A percentile compares a stretch with the other conserved stretches of the same genome.
These are phyloP conservation scores for Pollicipes pollicipes DNA, from an alignment of 1,140 invertebrate species.

Conservation along the genomic window DNA sequence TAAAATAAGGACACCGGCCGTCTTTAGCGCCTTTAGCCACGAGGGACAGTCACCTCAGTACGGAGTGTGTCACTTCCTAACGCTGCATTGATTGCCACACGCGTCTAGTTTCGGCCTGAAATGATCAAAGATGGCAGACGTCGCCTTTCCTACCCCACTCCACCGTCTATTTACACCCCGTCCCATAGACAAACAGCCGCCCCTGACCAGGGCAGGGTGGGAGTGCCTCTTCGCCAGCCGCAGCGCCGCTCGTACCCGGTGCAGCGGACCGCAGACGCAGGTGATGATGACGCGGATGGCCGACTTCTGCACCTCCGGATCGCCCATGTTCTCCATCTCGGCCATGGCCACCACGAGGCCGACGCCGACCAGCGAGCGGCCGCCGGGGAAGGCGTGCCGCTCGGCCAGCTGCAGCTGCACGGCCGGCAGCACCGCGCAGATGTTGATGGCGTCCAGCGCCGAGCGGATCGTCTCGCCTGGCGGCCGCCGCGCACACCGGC, in stretches of 20 bases:
- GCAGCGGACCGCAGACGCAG: conserved; percentile 77
- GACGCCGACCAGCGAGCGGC: conserved; percentile 47
- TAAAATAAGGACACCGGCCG: no score
- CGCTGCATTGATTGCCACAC: no score
- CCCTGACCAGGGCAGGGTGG: no score
- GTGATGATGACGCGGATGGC: conserved; percentile 75
- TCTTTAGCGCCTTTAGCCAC: no score
- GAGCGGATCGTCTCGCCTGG: conserved; percentile 63
- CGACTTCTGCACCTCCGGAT: conserved; percentile 71
- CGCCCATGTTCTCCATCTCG: conserved; percentile 77
- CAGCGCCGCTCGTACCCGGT: conserved; percentile 38
- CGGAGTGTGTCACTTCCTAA: no score
- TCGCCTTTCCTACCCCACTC: no score
- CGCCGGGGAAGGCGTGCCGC: conserved; percentile 33
- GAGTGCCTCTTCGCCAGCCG: no score
- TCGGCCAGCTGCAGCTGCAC: conserved; percentile 58
- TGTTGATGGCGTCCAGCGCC: conserved; percentile 71
- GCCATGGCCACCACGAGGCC: conserved; percentile 57
- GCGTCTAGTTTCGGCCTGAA: no score
- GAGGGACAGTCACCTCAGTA: no score
- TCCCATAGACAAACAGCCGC: no score
- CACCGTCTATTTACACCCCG: no score
- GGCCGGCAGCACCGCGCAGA: conserved; percentile 74
- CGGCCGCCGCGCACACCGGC: conserved; percentile 7
- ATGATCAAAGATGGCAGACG: no score